Base-by-base conservation (phyloP, 2,888 invertebrate species). In the Hirtodrosophila alboralis region DNA sequence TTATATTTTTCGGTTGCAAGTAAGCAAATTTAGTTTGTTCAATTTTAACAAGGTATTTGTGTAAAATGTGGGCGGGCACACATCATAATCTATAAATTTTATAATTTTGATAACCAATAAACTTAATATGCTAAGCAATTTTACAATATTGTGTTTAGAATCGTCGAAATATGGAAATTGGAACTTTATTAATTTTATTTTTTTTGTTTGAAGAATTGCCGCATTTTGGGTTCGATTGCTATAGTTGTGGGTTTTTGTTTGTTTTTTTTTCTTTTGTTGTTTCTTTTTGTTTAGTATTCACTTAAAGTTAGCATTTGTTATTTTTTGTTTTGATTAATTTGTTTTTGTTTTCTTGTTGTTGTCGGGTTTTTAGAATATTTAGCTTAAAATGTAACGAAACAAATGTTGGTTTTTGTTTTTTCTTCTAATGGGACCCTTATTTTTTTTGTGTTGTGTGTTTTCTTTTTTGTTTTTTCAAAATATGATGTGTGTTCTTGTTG, bases 241-340 rank as follows among this genome's bases (percentile, higher is more conserved):
- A 41, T 62, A 56, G 47, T 62, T 65, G 49, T 37, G 16, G 57
- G 48, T 68, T 41, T n/a, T n/a, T n/a, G n/a, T n/a, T n/a, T n/a
- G 13, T 67, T 14, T 49, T 36, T 53, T 23, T 43, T 33, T 26
- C 16, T 48, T 41, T 9, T 45, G 37, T 60, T 47, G 12, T 43
- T 33, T n/a, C n/a, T n/a, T 47, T 49, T 40, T 44, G 33, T 51
- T 52, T 51, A 62, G 56, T 63, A 45, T 54, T 61, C 33, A 30
- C 80, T 79, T 87, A 83, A 68, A 58, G 12, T 45, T 85, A 75
- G 57, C 21, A 54, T 51, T 31, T 45, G 61, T 67, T 75, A 47
- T 57, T 76, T 67, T 45, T n/a, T 53, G 45, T 61, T 84, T 86
- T 86, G 83, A 84, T 80, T 75, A 77, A n/a, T 85, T 83, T 86